Percentiles rank a stretch among this genome's conserved stretches.
Evolutionary conservation across 1,140 invertebrate genomes (phyloP).

Genomic region (Neodiprion fabricii): DNA sequence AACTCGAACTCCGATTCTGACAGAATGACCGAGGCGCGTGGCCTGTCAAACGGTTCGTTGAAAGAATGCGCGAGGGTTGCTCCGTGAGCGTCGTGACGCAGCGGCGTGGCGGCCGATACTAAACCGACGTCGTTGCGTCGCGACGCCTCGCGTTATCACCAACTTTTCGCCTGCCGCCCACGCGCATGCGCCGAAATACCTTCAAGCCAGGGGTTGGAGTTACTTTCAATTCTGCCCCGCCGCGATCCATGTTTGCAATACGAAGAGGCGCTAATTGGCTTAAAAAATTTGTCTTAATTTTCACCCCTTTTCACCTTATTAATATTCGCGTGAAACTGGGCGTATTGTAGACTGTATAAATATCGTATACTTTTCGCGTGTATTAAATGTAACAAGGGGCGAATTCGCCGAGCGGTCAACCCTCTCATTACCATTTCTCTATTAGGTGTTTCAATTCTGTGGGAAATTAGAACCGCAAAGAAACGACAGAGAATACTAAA

Average conservation of each 20-base stretch:
- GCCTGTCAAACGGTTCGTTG: background rate
- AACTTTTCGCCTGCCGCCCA: slow-evolving; percentile 38
- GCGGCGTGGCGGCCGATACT: slow-evolving; percentile 45
- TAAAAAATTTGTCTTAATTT: background rate
- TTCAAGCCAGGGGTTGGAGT: background rate
- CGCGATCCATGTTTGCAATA: background rate
- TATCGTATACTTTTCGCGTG: no score
- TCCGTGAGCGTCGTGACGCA: slow-evolving; percentile 36
- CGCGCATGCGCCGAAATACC: slow-evolving; percentile 33
- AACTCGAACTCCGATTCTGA: background rate
- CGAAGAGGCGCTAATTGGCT: background rate
- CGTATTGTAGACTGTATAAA: no score
- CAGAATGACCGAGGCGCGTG: background rate
- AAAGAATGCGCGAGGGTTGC: slow-evolving; percentile 1
- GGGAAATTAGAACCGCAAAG: no score
- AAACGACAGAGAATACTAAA: no score
- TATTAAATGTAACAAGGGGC: no score
- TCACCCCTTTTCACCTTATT: no score
- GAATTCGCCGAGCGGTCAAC: no score
- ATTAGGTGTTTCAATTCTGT: no score
- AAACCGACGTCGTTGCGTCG: slow-evolving; percentile 33
- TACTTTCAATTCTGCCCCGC: background rate
- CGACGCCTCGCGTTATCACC: slow-evolving; percentile 42
- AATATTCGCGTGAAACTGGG: no score
- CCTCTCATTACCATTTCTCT: no score